A percentile compares a stretch with the other conserved stretches of the same genome.
These are phyloP conservation scores for Enteromius radiatus DNA, from an alignment of 2,797 vertebrate genomes.

Conservation along the genomic window DNA sequence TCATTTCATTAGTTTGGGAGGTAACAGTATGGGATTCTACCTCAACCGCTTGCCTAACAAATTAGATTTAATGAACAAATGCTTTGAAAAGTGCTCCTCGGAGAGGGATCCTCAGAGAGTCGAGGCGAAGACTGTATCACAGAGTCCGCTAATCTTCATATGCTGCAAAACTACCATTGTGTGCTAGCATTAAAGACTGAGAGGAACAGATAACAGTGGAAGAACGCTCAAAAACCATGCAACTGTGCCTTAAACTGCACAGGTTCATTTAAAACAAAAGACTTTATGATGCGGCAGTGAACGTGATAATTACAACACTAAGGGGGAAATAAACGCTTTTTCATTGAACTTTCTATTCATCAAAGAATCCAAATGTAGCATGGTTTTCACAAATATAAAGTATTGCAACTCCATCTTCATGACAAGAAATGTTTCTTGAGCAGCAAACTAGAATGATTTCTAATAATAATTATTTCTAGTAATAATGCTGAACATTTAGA, in stretches of 20 bases:
- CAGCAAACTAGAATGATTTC: background rate
- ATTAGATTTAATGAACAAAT: conserved; percentile 52
- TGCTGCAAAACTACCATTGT: background rate
- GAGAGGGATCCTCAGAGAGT: conserved; percentile 17
- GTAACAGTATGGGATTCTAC: conserved; percentile 25
- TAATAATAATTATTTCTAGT: too few relatives aligned
- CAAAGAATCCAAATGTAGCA: background rate
- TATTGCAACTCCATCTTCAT: background rate
- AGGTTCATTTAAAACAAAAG: too few relatives aligned
- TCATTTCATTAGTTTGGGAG: conserved; percentile 47
- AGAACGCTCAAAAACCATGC: background rate
- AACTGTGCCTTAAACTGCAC: background rate
- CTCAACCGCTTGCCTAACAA: conserved; percentile 38
- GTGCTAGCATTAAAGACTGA: background rate
- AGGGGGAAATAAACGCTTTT: background rate
- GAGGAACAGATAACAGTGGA: background rate
- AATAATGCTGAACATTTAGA: background rate
- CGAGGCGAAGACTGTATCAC: background rate
- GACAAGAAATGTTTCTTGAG: background rate
- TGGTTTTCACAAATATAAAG: background rate
- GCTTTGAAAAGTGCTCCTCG: conserved; percentile 18
- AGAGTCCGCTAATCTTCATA: conserved; percentile 6
- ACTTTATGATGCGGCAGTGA: background rate
- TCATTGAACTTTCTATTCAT: background rate
- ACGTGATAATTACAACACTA: background rate